Evolutionary conservation across 2,797 vertebrate species (phyloP).

Genomic region (Chrysocyon brachyurus): DNA sequence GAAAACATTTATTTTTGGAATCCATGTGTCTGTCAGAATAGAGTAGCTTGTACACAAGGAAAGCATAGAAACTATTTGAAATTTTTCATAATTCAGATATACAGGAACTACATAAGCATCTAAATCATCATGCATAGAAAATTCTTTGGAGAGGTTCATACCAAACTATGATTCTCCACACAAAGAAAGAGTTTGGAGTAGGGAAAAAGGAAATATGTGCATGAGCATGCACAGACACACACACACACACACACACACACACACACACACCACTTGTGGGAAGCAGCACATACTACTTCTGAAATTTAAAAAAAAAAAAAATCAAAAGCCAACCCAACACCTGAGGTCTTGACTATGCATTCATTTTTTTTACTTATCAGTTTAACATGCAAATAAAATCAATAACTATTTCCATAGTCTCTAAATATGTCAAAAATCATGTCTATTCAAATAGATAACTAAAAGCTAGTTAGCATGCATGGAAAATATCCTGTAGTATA

Average conservation of each 20-base stretch:
- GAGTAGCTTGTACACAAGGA: background rate
- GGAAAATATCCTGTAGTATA: background rate
- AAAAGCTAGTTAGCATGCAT: background rate
- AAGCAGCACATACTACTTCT: background rate
- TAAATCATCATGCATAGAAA: background rate
- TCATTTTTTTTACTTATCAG: background rate
- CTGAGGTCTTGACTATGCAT: background rate
- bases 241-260: background rate
- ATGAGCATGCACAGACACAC: rapidly evolving
- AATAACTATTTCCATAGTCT: constrained; percentile 6
- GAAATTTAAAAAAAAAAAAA: background rate
- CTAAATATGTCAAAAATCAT: background rate
- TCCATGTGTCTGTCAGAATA: background rate
- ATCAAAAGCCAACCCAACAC: background rate
- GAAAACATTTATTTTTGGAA: constrained; percentile 23
- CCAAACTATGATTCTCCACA: background rate
- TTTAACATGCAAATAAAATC: constrained; percentile 38
- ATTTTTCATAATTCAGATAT: constrained; percentile 11
- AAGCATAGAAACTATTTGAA: background rate
- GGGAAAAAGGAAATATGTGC: background rate
- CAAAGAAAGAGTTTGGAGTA: background rate
- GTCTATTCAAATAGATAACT: background rate
- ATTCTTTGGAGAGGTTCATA: background rate
- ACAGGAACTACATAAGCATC: background rate
- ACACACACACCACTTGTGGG: background rate